Percentiles rank a stretch among this genome's conserved stretches.
These are phyloP conservation scores for Stomatorhinus walkeri DNA, from an alignment of 2,797 vertebrate species.

Conservation along the genomic window DNA sequence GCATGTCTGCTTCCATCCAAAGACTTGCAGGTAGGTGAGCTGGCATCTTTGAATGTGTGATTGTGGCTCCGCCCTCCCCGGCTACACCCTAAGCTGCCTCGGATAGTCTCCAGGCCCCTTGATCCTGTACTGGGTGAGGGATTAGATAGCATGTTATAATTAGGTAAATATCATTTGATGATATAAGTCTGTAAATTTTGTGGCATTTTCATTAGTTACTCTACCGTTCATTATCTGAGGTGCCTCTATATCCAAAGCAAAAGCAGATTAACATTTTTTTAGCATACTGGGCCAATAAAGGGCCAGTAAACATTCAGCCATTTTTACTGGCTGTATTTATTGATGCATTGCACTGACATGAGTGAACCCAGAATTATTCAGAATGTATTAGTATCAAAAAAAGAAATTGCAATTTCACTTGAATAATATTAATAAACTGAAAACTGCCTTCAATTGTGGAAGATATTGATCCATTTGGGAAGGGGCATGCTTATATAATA, in stretches of 20 bases:
- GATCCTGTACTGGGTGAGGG: background rate
- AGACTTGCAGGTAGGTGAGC: background rate
- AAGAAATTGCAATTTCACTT: background rate
- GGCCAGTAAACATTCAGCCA: background rate
- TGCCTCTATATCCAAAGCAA: background rate
- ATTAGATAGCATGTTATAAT: background rate
- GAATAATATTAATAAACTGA: constrained; percentile 3
- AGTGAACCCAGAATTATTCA: background rate
- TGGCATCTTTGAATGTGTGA: background rate
- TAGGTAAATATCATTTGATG: background rate
- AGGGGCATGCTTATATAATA: background rate
- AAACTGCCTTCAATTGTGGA: background rate
- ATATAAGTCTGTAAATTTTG: background rate
- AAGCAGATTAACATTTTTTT: background rate
- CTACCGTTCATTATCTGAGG: background rate
- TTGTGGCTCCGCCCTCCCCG: background rate
- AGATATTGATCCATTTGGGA: constrained; percentile 12
- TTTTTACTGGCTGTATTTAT: background rate
- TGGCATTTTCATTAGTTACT: background rate
- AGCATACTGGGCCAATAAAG: background rate
- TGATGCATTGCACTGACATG: background rate
- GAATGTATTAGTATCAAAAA: background rate
- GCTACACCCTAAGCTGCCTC: background rate
- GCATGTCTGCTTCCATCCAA: background rate
- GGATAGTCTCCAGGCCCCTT: background rate